These are phyloP conservation scores for Chrysocyon brachyurus DNA, from an alignment of 2,797 vertebrate genomes.

Conservation along the genomic window DNA sequence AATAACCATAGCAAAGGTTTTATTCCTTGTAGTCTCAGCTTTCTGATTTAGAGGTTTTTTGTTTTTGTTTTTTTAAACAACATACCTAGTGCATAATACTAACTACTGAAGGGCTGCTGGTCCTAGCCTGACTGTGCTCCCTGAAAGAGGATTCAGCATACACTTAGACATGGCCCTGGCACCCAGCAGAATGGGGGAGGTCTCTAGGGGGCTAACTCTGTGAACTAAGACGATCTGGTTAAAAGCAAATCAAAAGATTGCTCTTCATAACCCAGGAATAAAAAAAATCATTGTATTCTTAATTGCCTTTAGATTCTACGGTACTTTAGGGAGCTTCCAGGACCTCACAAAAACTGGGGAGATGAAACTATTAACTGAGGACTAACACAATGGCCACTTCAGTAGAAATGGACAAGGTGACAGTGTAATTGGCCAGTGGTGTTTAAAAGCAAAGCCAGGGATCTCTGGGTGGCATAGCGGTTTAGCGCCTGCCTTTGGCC, in stretches of 20 bases:
- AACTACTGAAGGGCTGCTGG: background rate
- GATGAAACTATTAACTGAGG: background rate
- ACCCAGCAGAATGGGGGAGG: background rate
- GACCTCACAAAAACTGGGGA: background rate
- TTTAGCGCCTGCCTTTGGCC: no score
- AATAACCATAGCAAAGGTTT: background rate
- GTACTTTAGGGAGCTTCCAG: background rate
- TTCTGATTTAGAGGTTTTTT: fast-evolving
- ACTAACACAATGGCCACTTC: background rate
- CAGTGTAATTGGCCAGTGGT: fast-evolving
- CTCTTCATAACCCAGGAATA: background rate
- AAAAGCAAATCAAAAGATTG: background rate
- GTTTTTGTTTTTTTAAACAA: background rate
- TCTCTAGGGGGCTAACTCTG: background rate
- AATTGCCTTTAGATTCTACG: background rate
- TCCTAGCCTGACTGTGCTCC: background rate
- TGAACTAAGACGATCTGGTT: background rate
- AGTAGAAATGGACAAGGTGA: background rate
- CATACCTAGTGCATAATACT: background rate
- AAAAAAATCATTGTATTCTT: background rate
- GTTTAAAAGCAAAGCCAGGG: background rate
- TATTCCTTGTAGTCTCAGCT: background rate
- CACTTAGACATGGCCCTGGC: fast-evolving
- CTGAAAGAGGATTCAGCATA: background rate
- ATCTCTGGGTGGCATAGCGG: no score